Evolutionary conservation across 2,113 vertebrate species (phyloP), one percentile per base, ranked within the genome.

Genomic region (Struthidea cinerea): DNA sequence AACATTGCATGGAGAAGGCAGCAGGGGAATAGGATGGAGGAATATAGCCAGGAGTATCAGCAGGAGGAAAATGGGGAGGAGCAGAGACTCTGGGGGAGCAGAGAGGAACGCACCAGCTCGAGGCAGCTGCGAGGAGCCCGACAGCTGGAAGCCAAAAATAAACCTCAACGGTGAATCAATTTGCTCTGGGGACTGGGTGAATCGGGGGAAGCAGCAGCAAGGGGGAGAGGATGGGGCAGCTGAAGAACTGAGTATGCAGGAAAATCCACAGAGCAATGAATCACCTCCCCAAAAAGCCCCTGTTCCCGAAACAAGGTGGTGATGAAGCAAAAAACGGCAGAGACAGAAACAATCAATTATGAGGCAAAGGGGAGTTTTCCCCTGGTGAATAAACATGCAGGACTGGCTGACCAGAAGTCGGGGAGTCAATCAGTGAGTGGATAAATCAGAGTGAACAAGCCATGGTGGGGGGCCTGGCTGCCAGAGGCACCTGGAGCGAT

Each of bases 141-240:
- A 78, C 94, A 97, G 95, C 93, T 97, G 96, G 91, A 91, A 87
- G 68, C 80, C 47, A 55, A 65, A 94, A 96, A 94, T 95, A 96
- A 84, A 81, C 47, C 64, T 89, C 47, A 32, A 0, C 0, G 1
- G 80, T 87, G 83, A 96, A 95, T 95, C 96, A 71, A 16, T 97
- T 95, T 5, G 20, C 44, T 90, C 64, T 44, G 68, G 85, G 73
- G 83, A 74, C 33, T 10, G 88, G 79, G 46, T 64, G 12, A 83
- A 59, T 10, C 0, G 9, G 63, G 64, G 76, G 52, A 74, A 89
- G 64, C 56, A 55, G 61, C 42, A 74, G 32, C 59, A 49, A 30
- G 77, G 55, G 74, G 63, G 55, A 81, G 42, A 89, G 56, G 83
- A 68, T 24, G 57, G 79, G 69, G 64, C 84, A 91, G 81, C 69